phyloP scores from a whole-genome alignment of 2,113 vertebrate genomes.

The Galbula dea region DNA sequence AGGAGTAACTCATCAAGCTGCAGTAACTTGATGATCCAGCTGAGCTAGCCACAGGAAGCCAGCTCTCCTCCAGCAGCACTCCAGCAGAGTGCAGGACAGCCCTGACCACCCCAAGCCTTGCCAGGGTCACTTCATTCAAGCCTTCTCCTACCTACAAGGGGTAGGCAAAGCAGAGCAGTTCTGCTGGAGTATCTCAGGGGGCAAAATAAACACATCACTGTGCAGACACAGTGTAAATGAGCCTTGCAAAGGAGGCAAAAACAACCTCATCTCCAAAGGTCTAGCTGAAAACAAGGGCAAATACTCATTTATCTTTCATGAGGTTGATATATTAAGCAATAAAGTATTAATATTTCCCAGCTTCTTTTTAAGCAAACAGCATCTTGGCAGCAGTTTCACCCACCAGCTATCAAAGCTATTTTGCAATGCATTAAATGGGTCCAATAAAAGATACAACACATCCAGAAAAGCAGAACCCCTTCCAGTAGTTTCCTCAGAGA shows the following conservation, averaged over 20 bases:
- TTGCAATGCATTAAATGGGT: neutral
- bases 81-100: accelerated
- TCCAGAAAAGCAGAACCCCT: neutral
- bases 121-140: neutral
- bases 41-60: neutral
- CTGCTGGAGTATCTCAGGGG: neutral
- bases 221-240: neutral
- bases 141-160: neutral
- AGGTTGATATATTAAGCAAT: neutral
- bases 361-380: neutral
- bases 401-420: neutral
- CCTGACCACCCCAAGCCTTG: neutral
- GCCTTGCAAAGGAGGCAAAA: neutral
- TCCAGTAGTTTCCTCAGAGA: neutral
- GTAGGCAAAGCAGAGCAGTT: neutral
- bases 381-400: neutral
- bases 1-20: neutral
- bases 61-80: neutral
- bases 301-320: neutral
- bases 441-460: neutral
- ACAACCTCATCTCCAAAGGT: neutral
- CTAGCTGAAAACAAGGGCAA: neutral
- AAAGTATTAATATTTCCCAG: neutral
- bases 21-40: neutral
- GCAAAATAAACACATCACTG: neutral